These are phyloP conservation scores for Ptychochromis oligacanthus DNA, from an alignment of 2,113 vertebrate species.

Conservation along the genomic window DNA sequence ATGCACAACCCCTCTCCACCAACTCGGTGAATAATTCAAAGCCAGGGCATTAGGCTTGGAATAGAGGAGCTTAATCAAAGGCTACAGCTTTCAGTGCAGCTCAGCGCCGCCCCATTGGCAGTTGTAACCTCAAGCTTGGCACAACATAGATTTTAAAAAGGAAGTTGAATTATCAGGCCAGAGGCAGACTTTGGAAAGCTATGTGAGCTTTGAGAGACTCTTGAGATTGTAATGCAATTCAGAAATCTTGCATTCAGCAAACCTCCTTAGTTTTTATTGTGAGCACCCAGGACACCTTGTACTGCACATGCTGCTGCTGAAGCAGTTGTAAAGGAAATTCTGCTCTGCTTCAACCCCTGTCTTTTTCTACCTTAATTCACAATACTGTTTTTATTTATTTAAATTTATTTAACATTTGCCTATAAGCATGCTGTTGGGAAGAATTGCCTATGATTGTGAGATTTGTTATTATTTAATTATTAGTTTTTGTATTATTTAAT, in stretches of 20 bases:
- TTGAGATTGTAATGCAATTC: conserved; percentile 37
- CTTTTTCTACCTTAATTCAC: conserved; percentile 23
- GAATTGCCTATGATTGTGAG: background rate
- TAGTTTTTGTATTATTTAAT: conserved; percentile 24
- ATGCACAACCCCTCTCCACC: conserved; percentile 65
- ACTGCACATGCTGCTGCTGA: background rate
- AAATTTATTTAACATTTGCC: background rate
- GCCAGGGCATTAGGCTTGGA: conserved; percentile 69
- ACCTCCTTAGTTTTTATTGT: background rate
- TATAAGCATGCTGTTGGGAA: background rate
- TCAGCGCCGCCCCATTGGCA: conserved; percentile 62
- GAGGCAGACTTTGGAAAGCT: conserved; percentile 37
- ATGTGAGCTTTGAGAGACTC: conserved; percentile 26
- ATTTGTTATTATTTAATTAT: conserved; percentile 23
- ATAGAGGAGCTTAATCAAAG: conserved; percentile 77
- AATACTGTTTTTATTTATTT: background rate
- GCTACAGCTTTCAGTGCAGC: conserved; percentile 67
- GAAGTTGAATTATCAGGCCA: conserved; percentile 59
- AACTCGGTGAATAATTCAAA: conserved; percentile 76
- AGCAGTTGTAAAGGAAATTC: background rate
- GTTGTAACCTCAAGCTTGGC: conserved; percentile 53
- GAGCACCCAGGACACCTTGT: background rate
- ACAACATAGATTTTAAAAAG: conserved; percentile 56
- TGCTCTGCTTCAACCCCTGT: background rate
- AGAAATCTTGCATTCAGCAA: conserved; percentile 31